Evolutionary conservation across 1,140 invertebrate genomes (phyloP).

Genomic region (Atta texana): DNA sequence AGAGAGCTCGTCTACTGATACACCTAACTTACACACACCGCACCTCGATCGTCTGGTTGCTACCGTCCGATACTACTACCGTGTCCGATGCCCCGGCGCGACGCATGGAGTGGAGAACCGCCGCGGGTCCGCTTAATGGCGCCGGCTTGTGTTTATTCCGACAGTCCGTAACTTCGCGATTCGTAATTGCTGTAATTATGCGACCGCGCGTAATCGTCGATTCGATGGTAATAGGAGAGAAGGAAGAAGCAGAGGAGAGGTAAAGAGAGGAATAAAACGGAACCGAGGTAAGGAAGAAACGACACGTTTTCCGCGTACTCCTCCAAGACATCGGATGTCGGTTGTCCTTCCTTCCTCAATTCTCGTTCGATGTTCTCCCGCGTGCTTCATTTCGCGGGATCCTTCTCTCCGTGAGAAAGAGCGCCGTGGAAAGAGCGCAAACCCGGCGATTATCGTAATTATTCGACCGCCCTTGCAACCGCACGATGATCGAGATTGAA

Average conservation of each 20-base stretch:
- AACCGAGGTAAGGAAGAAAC: background rate
- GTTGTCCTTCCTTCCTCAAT: conserved; percentile 15
- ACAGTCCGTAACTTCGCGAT: conserved; percentile 70
- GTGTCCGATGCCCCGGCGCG: conserved; percentile 19
- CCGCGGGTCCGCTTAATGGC: conserved; percentile 63
- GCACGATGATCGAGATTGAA: conserved; percentile 55
- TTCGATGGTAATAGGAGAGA: conserved; percentile 50
- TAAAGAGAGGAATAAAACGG: background rate
- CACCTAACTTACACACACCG: conserved; percentile 35
- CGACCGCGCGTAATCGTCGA: conserved; percentile 66
- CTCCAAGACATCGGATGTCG: background rate
- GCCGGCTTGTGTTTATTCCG: conserved; percentile 67
- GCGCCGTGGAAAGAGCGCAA: conserved; percentile 52
- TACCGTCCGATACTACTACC: conserved; percentile 51
- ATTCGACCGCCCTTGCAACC: conserved; percentile 52
- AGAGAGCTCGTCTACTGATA: conserved; percentile 67
- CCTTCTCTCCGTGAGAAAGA: conserved; percentile 50
- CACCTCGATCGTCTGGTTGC: conserved; percentile 25
- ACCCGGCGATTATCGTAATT: conserved; percentile 68
- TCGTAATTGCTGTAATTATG: conserved; percentile 75
- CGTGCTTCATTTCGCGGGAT: conserved; percentile 48
- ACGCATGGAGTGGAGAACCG: conserved; percentile 33
- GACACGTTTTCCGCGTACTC: conserved; percentile 5
- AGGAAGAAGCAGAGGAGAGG: background rate
- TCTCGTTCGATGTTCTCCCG: conserved; percentile 48